Conservation (phyloP, 2,797 vertebrate species). For the Tympanoctomys barrerae region DNA sequence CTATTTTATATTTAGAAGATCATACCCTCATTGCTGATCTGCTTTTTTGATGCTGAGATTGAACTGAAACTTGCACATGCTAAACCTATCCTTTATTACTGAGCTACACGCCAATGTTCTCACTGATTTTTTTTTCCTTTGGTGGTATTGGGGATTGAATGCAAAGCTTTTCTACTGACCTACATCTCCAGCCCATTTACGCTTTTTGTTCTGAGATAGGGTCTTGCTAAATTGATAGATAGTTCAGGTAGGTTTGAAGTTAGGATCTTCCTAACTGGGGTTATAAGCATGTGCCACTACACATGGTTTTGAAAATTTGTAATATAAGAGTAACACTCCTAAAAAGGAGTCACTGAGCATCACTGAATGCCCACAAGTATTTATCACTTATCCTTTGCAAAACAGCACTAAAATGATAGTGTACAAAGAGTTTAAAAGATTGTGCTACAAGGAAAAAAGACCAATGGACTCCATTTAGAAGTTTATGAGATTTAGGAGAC, state of each 20-base stretch:
- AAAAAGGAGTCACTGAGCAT: neutral
- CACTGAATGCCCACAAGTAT: neutral
- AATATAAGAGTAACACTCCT: neutral
- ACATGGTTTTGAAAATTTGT: neutral
- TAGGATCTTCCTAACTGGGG: neutral
- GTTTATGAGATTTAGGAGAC: neutral
- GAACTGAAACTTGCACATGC: neutral
- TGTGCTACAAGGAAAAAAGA: neutral
- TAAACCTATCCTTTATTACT: neutral
- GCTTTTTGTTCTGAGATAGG: neutral
- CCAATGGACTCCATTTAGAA: neutral
- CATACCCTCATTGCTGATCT: neutral
- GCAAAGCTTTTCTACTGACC: neutral
- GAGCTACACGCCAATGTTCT: neutral
- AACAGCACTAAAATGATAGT: neutral
- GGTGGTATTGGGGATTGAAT: neutral
- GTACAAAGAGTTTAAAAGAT: neutral
- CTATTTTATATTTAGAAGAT: neutral
- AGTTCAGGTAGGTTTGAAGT: neutral
- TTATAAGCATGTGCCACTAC: neutral
- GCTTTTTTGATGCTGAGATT: neutral
- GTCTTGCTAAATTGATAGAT: neutral
- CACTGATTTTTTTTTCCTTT: neutral
- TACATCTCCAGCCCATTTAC: neutral
- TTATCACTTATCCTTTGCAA: conserved; percentile 39